Percentiles rank a stretch among this genome's conserved stretches.
Evolutionary conservation across 2,113 vertebrate species (phyloP).

Genomic region (Lipophrys pholis): DNA sequence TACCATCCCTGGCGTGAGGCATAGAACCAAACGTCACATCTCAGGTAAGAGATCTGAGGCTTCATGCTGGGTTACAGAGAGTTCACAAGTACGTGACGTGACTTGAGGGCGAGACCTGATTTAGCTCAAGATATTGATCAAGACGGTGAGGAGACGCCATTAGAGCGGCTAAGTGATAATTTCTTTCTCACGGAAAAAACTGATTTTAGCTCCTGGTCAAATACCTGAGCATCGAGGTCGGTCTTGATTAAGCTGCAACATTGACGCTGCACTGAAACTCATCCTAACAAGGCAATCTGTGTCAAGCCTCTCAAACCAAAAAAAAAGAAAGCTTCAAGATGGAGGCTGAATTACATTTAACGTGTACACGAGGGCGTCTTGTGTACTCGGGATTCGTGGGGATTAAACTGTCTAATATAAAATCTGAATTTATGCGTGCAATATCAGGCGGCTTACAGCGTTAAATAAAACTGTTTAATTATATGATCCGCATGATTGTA

Average conservation of each 20-base stretch:
- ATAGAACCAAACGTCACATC: constrained; percentile 14
- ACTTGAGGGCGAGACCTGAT: constrained; percentile 59
- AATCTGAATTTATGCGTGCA: no score
- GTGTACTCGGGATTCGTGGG: not conserved
- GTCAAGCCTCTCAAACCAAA: not conserved
- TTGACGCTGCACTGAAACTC: not conserved
- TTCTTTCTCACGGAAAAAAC: not conserved
- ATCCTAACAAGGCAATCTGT: not conserved
- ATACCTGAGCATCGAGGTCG: not conserved
- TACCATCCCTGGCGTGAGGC: not conserved
- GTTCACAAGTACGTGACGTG: constrained; percentile 47
- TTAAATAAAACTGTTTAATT: constrained; percentile 46
- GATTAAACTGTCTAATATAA: not conserved
- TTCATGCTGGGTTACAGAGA: constrained; percentile 13
- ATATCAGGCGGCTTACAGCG: constrained; percentile 2
- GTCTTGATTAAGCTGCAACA: constrained; percentile 1
- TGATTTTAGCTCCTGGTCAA: not conserved
- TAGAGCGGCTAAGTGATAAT: not conserved
- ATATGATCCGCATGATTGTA: not conserved
- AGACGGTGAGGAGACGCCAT: constrained; percentile 5
- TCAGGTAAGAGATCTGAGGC: constrained; percentile 39
- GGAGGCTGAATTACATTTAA: not conserved
- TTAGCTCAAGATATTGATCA: constrained; percentile 58
- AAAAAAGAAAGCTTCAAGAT: not conserved
- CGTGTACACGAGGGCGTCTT: not conserved